Base-by-base conservation (phyloP, 2,888 invertebrate species). In the Kryphioiulus occultus region DNA sequence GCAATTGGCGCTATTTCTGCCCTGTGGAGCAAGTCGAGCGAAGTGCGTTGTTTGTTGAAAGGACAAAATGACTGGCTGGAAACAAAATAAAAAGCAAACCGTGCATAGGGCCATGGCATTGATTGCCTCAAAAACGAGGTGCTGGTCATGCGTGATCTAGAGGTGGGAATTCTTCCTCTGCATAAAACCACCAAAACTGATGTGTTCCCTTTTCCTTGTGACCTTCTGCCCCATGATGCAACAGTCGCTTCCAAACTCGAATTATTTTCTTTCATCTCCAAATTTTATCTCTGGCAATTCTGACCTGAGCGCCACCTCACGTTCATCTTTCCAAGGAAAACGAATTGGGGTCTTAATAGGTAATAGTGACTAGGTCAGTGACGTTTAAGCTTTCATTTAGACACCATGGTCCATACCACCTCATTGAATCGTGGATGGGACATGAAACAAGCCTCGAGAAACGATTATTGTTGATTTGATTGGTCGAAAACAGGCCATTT, bases 1-100 rank as follows among this genome's bases (percentile, higher is more conserved):
- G 78, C 78, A 78, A 78, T 78, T 78, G 78, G 78, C 78, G 78
- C 78, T 78, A 78, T 78, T 78, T 78, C 78, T 78, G 78, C 78
- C 78, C 78, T 22, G 30, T 78, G 78, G 78, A 78, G 30, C 30
- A 78, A 78, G 78, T 78, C 78, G 78, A 78, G 78, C 78, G 78
- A 26, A 30, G 22, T 30, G 30, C 78, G 78, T 15, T 78, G 78
- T 78, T 78, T 78, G 78, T 78, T 78, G 78, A 78, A 78, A 78
- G 78, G 78, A 78, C 78, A 78, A 78, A 78, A 78, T 78, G 78
- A 78, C 78, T 78, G 78, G 78, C 78, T 78, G 78, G 30, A 78
- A 30, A 78, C 78, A 78, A 78, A 78, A 78, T 78, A 78, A 78
- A 78, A 78, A 78, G 78, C 78, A 17, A 26, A 26, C 12, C 15